A percentile compares a stretch with the other conserved stretches of the same genome.
phyloP scores from a whole-genome alignment of 2,888 invertebrate genomes.

The Brenthis daphne region DNA sequence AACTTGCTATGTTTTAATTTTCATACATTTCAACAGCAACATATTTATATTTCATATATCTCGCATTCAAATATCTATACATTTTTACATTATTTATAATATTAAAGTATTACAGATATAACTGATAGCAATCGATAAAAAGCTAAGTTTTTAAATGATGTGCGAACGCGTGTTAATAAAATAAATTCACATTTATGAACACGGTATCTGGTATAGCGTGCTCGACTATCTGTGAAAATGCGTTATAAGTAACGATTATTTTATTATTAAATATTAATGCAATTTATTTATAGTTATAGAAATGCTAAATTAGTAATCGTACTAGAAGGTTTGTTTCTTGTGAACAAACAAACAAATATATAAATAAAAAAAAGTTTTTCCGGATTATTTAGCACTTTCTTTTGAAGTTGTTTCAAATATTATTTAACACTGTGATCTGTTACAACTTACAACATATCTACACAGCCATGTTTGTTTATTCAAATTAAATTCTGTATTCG shows the following conservation, averaged over 20 bases:
- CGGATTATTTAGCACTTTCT: too few relatives aligned
- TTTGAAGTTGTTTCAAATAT: not conserved
- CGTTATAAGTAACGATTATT: not conserved
- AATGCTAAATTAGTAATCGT: too few relatives aligned
- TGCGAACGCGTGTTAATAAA: not conserved
- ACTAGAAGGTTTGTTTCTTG: too few relatives aligned
- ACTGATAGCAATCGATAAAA: too few relatives aligned
- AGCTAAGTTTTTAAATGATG: not conserved
- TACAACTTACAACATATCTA: not conserved
- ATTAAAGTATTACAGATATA: too few relatives aligned
- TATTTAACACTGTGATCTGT: not conserved
- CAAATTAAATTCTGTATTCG: conserved; percentile 18
- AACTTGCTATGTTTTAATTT: too few relatives aligned
- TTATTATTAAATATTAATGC: conserved; percentile 16
- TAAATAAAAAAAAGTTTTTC: too few relatives aligned
- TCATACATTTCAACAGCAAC: too few relatives aligned
- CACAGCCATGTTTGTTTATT: conserved; percentile 2
- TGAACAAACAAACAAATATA: too few relatives aligned
- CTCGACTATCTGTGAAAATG: not conserved
- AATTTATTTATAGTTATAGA: not conserved
- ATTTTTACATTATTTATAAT: too few relatives aligned
- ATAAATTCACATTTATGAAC: not conserved
- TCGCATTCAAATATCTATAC: too few relatives aligned
- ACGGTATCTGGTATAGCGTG: conserved; percentile 9
- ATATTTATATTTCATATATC: too few relatives aligned